Evolutionary conservation across 2,797 vertebrate genomes (phyloP).

Genomic region (Pipistrellus nathusii): DNA sequence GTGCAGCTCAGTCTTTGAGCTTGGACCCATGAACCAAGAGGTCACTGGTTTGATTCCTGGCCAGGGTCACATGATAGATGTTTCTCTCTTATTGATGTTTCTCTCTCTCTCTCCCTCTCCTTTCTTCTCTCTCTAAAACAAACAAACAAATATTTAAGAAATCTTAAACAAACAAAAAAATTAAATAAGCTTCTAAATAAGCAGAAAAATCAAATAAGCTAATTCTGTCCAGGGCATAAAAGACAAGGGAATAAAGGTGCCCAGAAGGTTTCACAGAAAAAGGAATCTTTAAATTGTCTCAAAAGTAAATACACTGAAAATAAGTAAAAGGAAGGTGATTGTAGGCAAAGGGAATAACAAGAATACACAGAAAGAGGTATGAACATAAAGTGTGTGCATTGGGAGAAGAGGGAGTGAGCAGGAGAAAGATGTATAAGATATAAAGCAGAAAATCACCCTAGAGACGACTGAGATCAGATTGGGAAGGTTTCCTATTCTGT

Average conservation of each 20-base stretch:
- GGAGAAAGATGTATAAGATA: background rate
- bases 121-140: no score
- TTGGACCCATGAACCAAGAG: no score
- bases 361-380: background rate
- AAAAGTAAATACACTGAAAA: constrained; percentile 27
- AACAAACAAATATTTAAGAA: no score
- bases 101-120: no score
- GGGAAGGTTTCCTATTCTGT: background rate
- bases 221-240: background rate
- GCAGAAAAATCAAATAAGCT: constrained; percentile 50
- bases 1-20: no score
- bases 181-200: background rate
- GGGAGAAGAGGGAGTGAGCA: background rate
- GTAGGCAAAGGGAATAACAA: background rate
- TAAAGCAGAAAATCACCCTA: background rate
- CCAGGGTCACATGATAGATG: no score
- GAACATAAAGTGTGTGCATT: background rate
- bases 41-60: no score
- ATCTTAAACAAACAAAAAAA: no score
- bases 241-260: background rate
- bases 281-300: constrained; percentile 10
- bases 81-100: no score
- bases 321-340: background rate
- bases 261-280: constrained; percentile 11
- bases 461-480: background rate